Evolutionary conservation across 2,888 invertebrate species (phyloP), one percentile per base, ranked within the genome.

Genomic region (Eupsilia transversa): DNA sequence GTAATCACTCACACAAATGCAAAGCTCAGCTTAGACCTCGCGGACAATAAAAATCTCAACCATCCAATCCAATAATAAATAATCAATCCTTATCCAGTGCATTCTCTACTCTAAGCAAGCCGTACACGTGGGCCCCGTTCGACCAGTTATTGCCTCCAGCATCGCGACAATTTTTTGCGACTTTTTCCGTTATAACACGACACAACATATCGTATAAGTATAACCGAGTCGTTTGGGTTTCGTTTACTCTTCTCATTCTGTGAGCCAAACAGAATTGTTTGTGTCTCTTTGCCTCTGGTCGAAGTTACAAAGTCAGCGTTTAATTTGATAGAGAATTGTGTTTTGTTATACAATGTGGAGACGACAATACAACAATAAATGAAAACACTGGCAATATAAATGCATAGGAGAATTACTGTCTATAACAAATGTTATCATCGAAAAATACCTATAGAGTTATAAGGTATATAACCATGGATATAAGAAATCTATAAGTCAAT

Each of bases 111-210:
- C 87, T 30, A 27, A 30, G 76, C 3, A n/a, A 59, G 52, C 59
- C 43, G 72, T 74, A 74, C 85, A 85, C 85, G 86, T 82, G 87
- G 86, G 86, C 79, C 83, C 80, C 83, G 86, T 87, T 80, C 80
- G 83, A 83, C 83, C 85, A 87, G 87, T 88, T 90, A 89, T 90
- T 89, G 89, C 88, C 72, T 86, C 67, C 63, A 71, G 69, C 72
- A 76, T 66, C 74, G 80, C 80, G 88, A 84, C 85, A 83, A 74
- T 86, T 87, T 84, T 88, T 86, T 79, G 79, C 75, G 68, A 80
- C 70, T 74, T 79, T 85, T 80, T 81, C 74, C 67, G 60, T 78
- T 80, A 83, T 76, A 85, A 83, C 74, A 56, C 83, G 66, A 71
- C 43, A 63, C 52, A 68, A 71, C 80, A 80, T 65, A 70, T 78